A percentile compares a stretch with the other conserved stretches of the same genome.
phyloP scores from a whole-genome alignment of 2,888 invertebrate genomes.

The Drosophila ustulata region DNA sequence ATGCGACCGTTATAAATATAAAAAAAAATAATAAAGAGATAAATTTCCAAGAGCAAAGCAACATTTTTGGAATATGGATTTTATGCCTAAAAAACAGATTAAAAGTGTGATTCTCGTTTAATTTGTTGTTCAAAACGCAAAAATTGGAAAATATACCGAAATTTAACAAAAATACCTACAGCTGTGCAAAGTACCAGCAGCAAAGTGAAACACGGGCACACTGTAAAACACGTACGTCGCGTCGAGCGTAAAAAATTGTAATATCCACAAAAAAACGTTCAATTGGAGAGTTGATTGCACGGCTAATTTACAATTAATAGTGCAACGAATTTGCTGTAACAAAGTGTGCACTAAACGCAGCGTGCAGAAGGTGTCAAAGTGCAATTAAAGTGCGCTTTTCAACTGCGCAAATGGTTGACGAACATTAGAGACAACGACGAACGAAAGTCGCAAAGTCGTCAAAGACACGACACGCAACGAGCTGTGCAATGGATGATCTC shows the following conservation, averaged over 20 bases:
- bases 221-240: conserved; percentile 59
- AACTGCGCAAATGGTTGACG: conserved; percentile 56
- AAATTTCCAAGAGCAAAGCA: neutral
- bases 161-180: neutral
- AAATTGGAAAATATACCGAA: conserved; percentile 6
- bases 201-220: conserved; percentile 25
- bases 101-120: too few relatives aligned
- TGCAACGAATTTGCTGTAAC: conserved; percentile 21
- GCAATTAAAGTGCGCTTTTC: conserved; percentile 37
- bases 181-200: conserved; percentile 24
- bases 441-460: neutral
- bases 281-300: conserved; percentile 41
- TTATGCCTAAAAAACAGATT: too few relatives aligned
- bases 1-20: conserved; percentile 13
- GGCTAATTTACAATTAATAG: conserved; percentile 40
- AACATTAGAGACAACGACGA: conserved; percentile 31
- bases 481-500: conserved; percentile 82
- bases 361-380: conserved; percentile 1
- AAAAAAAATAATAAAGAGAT: neutral
- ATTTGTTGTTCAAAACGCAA: neutral
- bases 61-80: too few relatives aligned
- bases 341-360: conserved; percentile 1
- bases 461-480: neutral
- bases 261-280: conserved; percentile 46
- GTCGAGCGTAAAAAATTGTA: conserved; percentile 54